Evolutionary conservation across 2,797 vertebrate species (phyloP).

Genomic region (Benthosema pterotum): DNA sequence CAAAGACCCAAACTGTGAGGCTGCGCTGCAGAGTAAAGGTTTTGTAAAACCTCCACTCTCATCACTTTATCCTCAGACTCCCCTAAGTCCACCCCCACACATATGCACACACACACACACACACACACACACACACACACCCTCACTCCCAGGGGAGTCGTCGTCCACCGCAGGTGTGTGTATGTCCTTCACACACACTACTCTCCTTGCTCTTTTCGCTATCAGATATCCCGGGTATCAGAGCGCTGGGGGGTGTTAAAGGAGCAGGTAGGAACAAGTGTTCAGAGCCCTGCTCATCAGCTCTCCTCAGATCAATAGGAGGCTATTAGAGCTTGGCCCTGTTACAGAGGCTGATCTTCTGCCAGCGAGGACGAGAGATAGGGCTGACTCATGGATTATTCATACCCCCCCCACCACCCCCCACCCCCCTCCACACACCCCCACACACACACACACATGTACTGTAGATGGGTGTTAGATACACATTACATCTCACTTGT

Average conservation of each 20-base stretch:
- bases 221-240: slow-evolving; percentile 61
- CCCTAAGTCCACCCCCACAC: no score
- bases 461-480: slow-evolving; percentile 48
- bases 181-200: slow-evolving; percentile 61
- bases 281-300: slow-evolving; percentile 70
- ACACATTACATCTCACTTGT: slow-evolving; percentile 51
- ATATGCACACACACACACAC: no score
- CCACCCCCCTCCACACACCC: background rate
- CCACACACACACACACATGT: slow-evolving; percentile 13
- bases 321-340: slow-evolving; percentile 77
- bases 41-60: no score
- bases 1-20: no score
- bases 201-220: slow-evolving; percentile 49
- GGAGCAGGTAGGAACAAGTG: slow-evolving; percentile 74
- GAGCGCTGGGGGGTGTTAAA: slow-evolving; percentile 70
- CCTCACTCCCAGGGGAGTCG: no score
- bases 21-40: no score
- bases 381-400: slow-evolving; percentile 68
- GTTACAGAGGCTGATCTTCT: slow-evolving; percentile 74
- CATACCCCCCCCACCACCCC: slow-evolving; percentile 51
- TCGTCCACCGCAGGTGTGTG: background rate
- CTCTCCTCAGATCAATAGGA: slow-evolving; percentile 75
- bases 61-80: no score
- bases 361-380: slow-evolving; percentile 37
- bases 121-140: no score